Percentiles rank a stretch among this genome's conserved stretches.
phyloP scores from a whole-genome alignment of 2,888 invertebrate genomes.

The Marasmarcha lunaedactyla region DNA sequence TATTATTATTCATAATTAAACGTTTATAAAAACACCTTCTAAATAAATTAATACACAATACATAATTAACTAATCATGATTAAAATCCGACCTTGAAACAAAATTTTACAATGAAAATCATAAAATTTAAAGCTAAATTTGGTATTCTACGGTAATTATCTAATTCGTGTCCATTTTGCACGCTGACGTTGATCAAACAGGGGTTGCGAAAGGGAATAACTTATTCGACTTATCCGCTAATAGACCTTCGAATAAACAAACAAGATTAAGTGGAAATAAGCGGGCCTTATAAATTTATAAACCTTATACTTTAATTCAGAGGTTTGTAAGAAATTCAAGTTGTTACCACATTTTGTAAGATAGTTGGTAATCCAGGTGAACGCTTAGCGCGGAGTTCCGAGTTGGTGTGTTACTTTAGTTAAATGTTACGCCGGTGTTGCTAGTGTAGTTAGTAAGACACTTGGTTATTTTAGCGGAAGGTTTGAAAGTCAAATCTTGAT shows the following conservation, averaged over 20 bases:
- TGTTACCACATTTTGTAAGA: constrained; percentile 36
- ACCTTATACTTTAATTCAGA: constrained; percentile 48
- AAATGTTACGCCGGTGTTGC: too few species aligned
- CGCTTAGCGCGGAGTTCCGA: too few species aligned
- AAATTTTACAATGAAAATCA: constrained; percentile 11
- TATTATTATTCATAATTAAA: too few species aligned
- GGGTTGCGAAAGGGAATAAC: constrained; percentile 49
- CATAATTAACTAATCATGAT: background rate
- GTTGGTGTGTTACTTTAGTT: too few species aligned
- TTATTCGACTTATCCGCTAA: constrained; percentile 56
- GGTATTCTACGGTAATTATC: constrained; percentile 27
- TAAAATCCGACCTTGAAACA: background rate
- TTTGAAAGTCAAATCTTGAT: too few species aligned
- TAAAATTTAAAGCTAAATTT: constrained; percentile 24
- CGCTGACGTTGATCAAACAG: constrained; percentile 16
- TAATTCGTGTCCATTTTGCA: constrained; percentile 36
- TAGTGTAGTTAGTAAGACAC: too few species aligned
- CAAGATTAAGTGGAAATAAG: constrained; percentile 45
- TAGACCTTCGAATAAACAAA: constrained; percentile 54
- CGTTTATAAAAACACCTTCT: too few species aligned
- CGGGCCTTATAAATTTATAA: constrained; percentile 47
- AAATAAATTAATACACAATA: too few species aligned
- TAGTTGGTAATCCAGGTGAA: constrained; percentile 43
- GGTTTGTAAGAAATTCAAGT: constrained; percentile 58
- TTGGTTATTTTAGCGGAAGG: too few species aligned